phyloP scores from a whole-genome alignment of 2,797 vertebrate species.

The Pangasius macronema region DNA sequence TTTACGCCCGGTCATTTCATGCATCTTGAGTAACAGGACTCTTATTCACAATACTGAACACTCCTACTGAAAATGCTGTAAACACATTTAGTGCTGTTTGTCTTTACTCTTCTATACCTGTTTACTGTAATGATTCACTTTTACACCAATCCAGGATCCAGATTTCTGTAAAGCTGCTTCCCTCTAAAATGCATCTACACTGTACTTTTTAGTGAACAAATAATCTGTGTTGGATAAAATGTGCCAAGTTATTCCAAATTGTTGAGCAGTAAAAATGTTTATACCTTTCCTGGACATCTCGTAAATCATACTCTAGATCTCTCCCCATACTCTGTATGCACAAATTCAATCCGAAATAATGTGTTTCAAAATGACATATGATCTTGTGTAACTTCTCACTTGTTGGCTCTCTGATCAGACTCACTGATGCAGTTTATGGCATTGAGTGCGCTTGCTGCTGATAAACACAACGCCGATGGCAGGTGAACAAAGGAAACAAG shows the following conservation, averaged over 20 bases:
- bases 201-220: neutral
- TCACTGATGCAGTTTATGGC: neutral
- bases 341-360: neutral
- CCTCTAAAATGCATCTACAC: neutral
- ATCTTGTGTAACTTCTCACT: neutral
- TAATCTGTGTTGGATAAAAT: neutral
- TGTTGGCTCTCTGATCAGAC: neutral
- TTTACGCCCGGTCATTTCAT: neutral
- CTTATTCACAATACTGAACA: neutral
- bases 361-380: neutral
- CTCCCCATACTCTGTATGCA: neutral
- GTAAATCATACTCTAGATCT: neutral
- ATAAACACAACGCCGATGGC: neutral
- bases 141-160: neutral
- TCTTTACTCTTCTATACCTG: neutral
- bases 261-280: neutral
- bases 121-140: neutral
- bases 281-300: neutral
- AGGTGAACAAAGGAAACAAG: neutral
- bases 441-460: neutral
- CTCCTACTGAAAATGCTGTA: neutral
- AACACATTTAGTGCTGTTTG: neutral
- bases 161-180: neutral
- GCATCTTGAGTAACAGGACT: neutral
- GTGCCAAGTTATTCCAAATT: neutral